Base-by-base conservation (phyloP, 2,797 vertebrate genomes). In the Parauchenoglanis ngamensis region DNA sequence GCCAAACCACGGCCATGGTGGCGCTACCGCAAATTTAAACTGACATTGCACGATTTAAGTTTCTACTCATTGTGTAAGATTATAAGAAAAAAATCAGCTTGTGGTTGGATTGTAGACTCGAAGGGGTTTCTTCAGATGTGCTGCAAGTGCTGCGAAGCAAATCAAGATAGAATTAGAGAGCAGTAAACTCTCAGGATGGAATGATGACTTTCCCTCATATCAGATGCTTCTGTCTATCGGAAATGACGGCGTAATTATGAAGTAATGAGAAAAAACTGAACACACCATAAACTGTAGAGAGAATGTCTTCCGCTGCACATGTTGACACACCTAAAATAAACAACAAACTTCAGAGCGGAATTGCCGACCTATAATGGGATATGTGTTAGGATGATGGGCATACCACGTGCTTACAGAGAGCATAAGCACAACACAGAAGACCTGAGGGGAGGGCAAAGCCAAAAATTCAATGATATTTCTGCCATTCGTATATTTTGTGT, bases 11-110 rank as follows among this genome's bases (percentile, higher is more conserved):
- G 2, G 72, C 63, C 59, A 63, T 82, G 75, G 44, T 11, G 28
- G 65, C 79, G 0, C 82, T 88, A 84, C 85, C n/a, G 15, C 72
- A 81, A 82, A 90, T 80, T 75, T 78, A 88, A 87, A 75, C 63
- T 70, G 90, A 89, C 83, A 78, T 65, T 13, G 23, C 61, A 67
- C 57, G 73, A 79, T 84, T 79, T 57, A 79, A 82, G 56, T 25
- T n/a, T 12, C 68, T 88, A 70, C 61, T 52, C 63, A 4, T 86
- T 83, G 46, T 40, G 28, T 52, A 54, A 49, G 15, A 84, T 72
- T 78, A 40, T 78, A 68, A 61, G 59, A 46, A 49, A 77, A 52
- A 86, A 88, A 83, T 83, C 63, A 28, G 80, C 86, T 86, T 49
- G 79, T 44, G 79, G 84, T 35, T 67, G 11, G 15, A 40, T 57